Base-by-base conservation (phyloP, 2,888 invertebrate species). In the Nephrocerus scutellatus region DNA sequence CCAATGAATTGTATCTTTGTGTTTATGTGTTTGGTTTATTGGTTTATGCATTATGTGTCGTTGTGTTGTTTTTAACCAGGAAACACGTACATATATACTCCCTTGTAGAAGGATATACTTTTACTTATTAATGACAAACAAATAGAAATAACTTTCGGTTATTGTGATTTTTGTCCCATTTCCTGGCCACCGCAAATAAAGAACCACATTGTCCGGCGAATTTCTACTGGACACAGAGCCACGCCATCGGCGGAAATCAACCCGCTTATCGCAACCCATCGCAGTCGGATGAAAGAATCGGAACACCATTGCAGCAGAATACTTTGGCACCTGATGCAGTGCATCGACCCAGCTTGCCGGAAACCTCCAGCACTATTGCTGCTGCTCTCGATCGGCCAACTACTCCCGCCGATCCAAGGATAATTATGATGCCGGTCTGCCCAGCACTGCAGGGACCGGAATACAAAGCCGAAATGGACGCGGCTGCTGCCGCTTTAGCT, bases 221-320 rank as follows among this genome's bases (percentile, higher is more conserved):
- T 47, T 84, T 79, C 75, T 83, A 81, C 72, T 79, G 82, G 66
- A 77, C 81, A 50, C 80, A 81, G 63, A 84, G 83, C 72, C 84
- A 84, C 71, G 81, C 81, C 51, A 77, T 83, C 63, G 79, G 79
- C 49, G 76, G 74, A 57, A 59, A 60, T 44, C 59, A 60, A 45
- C 10, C 26, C 12, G 15, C 31, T 28, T 30, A 36, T 29, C 55
- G 58, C 36, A 69, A 76, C 53, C 70, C 73, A 51, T 76, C 80
- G 46, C 50, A 51, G 34, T 54, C 68, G 44, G 60, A 66, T 43
- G 63, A 60, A 44, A 55, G 61, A 30, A 57, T 61, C 60, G 59
- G 74, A 63, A 69, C 72, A 66, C 54, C 71, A 68, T 58, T 72
- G 68, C 71, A 72, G 70, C 66, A 74, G 72, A 61, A 73, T 70